These are phyloP conservation scores for Scaptomyza graminum DNA, from an alignment of 1,140 invertebrate species.

Conservation along the genomic window DNA sequence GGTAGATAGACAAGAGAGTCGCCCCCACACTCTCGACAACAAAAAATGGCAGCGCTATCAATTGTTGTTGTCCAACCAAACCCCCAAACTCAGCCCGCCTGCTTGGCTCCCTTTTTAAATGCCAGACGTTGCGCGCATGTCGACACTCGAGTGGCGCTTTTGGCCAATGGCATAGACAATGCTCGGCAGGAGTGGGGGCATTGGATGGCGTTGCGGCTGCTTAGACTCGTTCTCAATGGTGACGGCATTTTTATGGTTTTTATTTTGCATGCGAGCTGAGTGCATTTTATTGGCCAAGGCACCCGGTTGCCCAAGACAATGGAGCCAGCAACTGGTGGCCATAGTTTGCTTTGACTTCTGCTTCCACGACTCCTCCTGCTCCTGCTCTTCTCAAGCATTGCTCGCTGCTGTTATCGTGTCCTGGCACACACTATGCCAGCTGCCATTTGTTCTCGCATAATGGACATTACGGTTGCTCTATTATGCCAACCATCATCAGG, in stretches of 20 bases:
- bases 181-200: constrained; percentile 42
- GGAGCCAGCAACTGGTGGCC: constrained; percentile 50
- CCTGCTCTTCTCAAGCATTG: not conserved
- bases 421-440: constrained; percentile 63
- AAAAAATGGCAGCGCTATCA: constrained; percentile 73
- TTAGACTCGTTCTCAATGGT: constrained; percentile 81
- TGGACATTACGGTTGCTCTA: constrained; percentile 71
- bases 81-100: not conserved
- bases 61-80: constrained; percentile 4
- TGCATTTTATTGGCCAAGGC: constrained; percentile 79
- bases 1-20: constrained; percentile 5
- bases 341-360: constrained; percentile 13
- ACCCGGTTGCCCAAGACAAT: constrained; percentile 54
- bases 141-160: constrained; percentile 52
- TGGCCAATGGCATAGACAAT: constrained; percentile 80
- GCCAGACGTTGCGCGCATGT: constrained; percentile 65
- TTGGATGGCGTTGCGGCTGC: constrained; percentile 51
- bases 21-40: constrained; percentile 33
- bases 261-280: constrained; percentile 75
- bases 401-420: constrained; percentile 54
- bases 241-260: constrained; percentile 75
- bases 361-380: not conserved
- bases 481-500: constrained; percentile 50
- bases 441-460: constrained; percentile 74
- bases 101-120: constrained; percentile 11